phyloP scores from a whole-genome alignment of 64 coral and sea anemone genomes.

The Montipora cactus region DNA sequence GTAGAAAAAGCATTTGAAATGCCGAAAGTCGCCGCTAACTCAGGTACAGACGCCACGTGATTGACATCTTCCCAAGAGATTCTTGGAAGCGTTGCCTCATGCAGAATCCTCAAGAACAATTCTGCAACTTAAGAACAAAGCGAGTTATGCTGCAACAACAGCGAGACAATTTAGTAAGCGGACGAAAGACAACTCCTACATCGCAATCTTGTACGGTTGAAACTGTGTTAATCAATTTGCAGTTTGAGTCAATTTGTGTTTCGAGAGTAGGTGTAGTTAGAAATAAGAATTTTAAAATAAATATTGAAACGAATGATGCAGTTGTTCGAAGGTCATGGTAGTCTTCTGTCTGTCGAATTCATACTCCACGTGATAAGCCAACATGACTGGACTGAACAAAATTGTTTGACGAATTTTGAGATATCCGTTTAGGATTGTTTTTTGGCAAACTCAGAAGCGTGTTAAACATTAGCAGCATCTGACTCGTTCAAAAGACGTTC shows the following conservation, averaged over 20 bases:
- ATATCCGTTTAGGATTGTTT: too few relatives aligned
- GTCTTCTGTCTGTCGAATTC: too few relatives aligned
- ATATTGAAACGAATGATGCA: neutral
- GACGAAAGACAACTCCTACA: neutral
- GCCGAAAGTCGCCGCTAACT: neutral
- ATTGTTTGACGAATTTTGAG: too few relatives aligned
- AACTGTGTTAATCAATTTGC: neutral
- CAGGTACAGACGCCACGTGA: neutral
- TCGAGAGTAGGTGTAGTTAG: slow-evolving; percentile 16
- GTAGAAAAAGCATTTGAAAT: neutral
- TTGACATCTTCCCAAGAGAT: neutral
- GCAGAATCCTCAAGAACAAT: too few relatives aligned
- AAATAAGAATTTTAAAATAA: slow-evolving; percentile 3
- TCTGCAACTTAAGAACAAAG: neutral
- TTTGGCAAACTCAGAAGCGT: too few relatives aligned
- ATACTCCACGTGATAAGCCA: neutral
- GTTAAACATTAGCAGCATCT: too few relatives aligned
- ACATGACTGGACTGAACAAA: neutral
- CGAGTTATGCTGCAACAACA: neutral
- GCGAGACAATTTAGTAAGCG: neutral
- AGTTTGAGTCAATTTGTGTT: neutral
- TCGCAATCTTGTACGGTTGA: neutral
- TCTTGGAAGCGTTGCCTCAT: neutral
- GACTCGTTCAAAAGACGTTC: too few relatives aligned
- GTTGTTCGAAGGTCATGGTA: neutral